Conservation (phyloP, 1,140 invertebrate species). For the Cyphomyrmex costatus region DNA sequence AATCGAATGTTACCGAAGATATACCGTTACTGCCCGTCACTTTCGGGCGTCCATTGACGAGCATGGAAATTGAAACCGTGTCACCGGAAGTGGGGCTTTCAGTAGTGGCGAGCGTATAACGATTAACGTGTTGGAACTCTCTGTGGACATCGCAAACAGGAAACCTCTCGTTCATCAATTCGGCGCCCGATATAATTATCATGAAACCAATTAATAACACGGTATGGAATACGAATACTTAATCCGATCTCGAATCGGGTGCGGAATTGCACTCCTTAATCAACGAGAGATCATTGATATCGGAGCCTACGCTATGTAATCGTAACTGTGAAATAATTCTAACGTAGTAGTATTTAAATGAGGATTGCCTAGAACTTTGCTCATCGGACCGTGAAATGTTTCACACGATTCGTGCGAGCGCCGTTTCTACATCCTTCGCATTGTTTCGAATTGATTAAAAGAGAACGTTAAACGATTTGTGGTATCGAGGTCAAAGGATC, state of each 20-base stretch:
- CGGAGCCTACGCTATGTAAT: background rate
- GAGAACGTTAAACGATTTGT: constrained; percentile 2
- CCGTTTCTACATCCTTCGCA: constrained; percentile 25
- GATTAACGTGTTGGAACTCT: constrained; percentile 17
- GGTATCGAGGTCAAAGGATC: background rate
- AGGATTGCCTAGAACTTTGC: constrained; percentile 5
- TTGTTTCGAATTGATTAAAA: constrained; percentile 51
- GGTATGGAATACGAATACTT: background rate
- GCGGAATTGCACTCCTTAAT: background rate
- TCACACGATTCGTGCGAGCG: constrained; percentile 55
- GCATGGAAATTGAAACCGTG: constrained; percentile 72
- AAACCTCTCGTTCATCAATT: constrained; percentile 36
- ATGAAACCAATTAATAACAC: constrained; percentile 46
- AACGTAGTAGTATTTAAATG: constrained; percentile 31
- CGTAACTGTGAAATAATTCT: background rate
- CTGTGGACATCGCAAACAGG: constrained; percentile 23
- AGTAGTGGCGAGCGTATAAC: constrained; percentile 51
- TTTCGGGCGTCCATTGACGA: constrained; percentile 54
- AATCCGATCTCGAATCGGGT: too few relatives aligned
- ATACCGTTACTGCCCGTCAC: constrained; percentile 54
- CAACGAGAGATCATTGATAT: constrained; percentile 34
- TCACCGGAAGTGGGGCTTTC: constrained; percentile 67
- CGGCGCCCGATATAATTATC: constrained; percentile 39
- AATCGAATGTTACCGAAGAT: constrained; percentile 40
- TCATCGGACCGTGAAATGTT: constrained; percentile 35